A percentile compares a stretch with the other conserved stretches of the same genome.
Evolutionary conservation across 1,140 invertebrate species (phyloP).

Genomic region (Drosophila rufa): DNA sequence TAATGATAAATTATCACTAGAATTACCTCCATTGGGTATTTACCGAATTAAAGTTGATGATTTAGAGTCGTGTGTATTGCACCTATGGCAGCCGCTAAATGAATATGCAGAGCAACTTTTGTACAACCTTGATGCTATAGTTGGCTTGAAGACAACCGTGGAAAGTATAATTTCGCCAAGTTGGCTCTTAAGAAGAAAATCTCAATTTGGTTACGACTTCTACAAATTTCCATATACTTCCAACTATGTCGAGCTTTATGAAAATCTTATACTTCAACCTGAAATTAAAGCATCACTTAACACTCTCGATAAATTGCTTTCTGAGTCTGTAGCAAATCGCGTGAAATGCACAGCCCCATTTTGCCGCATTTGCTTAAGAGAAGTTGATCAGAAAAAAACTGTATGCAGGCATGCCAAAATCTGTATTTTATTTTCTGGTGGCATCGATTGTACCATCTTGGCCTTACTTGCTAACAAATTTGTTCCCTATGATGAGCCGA

Average conservation of each 20-base stretch:
- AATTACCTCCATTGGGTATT: slow-evolving; percentile 89
- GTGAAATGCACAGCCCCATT: slow-evolving; percentile 88
- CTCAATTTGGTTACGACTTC: slow-evolving; percentile 67
- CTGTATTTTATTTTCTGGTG: slow-evolving; percentile 97
- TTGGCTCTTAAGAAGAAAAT: slow-evolving; percentile 35
- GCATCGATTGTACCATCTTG: slow-evolving; percentile 96
- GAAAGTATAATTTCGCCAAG: slow-evolving; percentile 22
- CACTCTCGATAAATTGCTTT: slow-evolving; percentile 87
- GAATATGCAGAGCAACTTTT: slow-evolving; percentile 39
- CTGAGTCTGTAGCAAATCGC: slow-evolving; percentile 88
- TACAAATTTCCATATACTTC: slow-evolving; percentile 53
- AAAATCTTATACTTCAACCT: slow-evolving; percentile 21
- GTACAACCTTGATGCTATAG: slow-evolving; percentile 17
- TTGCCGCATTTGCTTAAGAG: slow-evolving; percentile 88
- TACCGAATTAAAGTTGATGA: slow-evolving; percentile 49
- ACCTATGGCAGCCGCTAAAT: slow-evolving; percentile 60
- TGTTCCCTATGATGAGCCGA: slow-evolving; percentile 89
- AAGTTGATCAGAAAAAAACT: neutral
- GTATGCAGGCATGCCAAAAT: slow-evolving; percentile 90
- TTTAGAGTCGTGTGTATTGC: slow-evolving; percentile 34
- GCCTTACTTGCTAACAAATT: slow-evolving; percentile 92
- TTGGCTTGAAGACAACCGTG: slow-evolving; percentile 41
- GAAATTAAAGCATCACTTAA: slow-evolving; percentile 83
- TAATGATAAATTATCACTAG: slow-evolving; percentile 73
- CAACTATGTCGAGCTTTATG: slow-evolving; percentile 21